These are phyloP conservation scores for Halyomorpha halys DNA, from an alignment of 1,140 invertebrate genomes.

Conservation along the genomic window DNA sequence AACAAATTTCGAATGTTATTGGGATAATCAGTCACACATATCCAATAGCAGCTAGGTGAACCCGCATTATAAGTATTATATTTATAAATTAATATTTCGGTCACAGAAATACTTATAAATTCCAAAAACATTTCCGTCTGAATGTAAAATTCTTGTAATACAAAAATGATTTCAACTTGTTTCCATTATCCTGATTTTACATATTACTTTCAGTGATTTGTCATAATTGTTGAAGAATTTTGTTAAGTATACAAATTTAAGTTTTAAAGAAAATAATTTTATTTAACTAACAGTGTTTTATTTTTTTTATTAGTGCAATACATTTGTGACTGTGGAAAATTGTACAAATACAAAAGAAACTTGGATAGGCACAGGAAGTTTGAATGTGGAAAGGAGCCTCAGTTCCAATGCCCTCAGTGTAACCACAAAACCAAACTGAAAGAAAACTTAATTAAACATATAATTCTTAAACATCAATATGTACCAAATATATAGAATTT, in stretches of 20 bases:
- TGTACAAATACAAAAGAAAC: slow-evolving; percentile 18
- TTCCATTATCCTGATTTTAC: neutral
- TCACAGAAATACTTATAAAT: too few relatives aligned
- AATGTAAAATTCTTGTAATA: too few relatives aligned
- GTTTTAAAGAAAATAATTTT: neutral
- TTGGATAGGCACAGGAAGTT: slow-evolving; percentile 40
- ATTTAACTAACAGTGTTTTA: neutral
- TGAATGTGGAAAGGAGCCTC: slow-evolving; percentile 46
- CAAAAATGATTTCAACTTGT: too few relatives aligned
- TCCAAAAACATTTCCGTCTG: too few relatives aligned
- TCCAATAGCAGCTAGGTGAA: too few relatives aligned
- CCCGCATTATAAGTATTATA: too few relatives aligned
- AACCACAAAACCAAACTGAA: slow-evolving; percentile 41
- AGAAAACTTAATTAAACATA: slow-evolving; percentile 38
- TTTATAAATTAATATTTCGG: too few relatives aligned
- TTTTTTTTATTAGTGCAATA: neutral
- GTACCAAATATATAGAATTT: too few relatives aligned
- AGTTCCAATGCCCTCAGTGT: slow-evolving; percentile 44
- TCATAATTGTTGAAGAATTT: neutral
- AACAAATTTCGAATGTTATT: too few relatives aligned
- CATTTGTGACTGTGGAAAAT: slow-evolving; percentile 20
- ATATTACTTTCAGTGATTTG: neutral
- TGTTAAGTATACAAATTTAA: neutral
- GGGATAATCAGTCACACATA: too few relatives aligned
- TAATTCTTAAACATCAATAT: neutral